Conservation (phyloP, 2,797 vertebrate species). For the Oophaga sylvatica region DNA sequence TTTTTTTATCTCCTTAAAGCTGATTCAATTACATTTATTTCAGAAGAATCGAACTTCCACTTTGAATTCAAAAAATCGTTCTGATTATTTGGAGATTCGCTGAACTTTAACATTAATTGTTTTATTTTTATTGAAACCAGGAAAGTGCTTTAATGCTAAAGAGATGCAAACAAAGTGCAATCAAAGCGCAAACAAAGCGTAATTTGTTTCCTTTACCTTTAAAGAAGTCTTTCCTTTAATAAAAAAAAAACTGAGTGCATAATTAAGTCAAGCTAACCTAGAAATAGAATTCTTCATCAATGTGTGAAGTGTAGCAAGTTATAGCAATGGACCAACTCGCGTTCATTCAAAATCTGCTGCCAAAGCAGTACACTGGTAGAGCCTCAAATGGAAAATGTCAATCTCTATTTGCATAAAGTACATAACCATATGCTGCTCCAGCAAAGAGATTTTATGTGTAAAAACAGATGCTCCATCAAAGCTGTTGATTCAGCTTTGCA, state of each 20-base stretch:
- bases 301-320: neutral
- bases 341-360: slow-evolving; percentile 42
- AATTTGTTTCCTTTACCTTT: neutral
- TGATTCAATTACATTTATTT: too few relatives aligned
- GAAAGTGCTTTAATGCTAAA: too few relatives aligned
- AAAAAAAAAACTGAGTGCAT: neutral
- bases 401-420: slow-evolving; percentile 46
- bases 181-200: neutral
- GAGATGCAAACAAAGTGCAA: neutral
- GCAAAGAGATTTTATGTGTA: slow-evolving; percentile 43
- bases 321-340: slow-evolving; percentile 22
- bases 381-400: slow-evolving; percentile 32
- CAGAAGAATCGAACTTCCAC: too few relatives aligned
- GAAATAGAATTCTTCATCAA: slow-evolving; percentile 17
- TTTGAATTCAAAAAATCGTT: too few relatives aligned
- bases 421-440: slow-evolving; percentile 54
- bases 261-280: neutral
- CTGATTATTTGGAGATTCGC: too few relatives aligned
- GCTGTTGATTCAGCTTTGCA: slow-evolving; percentile 54
- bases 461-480: slow-evolving; percentile 50
- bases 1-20: too few relatives aligned
- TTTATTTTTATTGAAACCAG: too few relatives aligned
- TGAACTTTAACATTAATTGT: too few relatives aligned
- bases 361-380: slow-evolving; percentile 23
- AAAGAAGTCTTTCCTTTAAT: neutral